phyloP scores from a whole-genome alignment of 2,113 vertebrate genomes.

The Castor canadensis region DNA sequence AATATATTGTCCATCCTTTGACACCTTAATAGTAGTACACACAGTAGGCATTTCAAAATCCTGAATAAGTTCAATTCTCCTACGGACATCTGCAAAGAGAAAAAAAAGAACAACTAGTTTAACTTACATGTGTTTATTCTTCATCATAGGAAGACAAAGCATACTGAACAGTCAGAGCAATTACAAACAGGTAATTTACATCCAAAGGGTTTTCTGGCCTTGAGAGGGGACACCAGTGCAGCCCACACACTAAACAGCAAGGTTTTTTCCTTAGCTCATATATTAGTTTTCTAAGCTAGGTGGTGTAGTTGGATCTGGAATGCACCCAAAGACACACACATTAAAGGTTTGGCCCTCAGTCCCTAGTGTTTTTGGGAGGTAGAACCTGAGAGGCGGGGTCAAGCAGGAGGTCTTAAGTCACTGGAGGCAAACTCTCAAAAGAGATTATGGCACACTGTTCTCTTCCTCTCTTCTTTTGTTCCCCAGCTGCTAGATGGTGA shows the following conservation, averaged over 20 bases:
- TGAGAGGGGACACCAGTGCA: background rate
- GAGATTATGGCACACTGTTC: background rate
- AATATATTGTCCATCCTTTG: conserved; percentile 96
- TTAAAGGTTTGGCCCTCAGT: no score
- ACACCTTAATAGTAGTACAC: conserved; percentile 94
- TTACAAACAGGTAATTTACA: background rate
- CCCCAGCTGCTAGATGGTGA: background rate
- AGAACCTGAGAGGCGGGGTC: background rate
- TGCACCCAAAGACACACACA: background rate
- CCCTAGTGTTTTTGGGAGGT: background rate
- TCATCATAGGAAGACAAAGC: background rate
- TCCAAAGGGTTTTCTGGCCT: background rate
- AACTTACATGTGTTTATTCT: background rate
- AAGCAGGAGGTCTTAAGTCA: background rate
- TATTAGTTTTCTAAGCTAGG: background rate
- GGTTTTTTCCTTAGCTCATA: background rate
- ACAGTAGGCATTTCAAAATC: conserved; percentile 99
- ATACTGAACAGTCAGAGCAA: background rate
- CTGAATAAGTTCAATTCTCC: conserved; percentile 98
- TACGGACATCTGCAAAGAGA: conserved; percentile 89
- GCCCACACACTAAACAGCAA: background rate
- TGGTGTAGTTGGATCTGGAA: background rate
- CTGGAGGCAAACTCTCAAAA: background rate
- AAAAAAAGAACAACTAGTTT: background rate
- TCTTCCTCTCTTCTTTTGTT: background rate